These are phyloP conservation scores for Leptobrachium leishanense DNA, from an alignment of 2,113 vertebrate species.

Conservation along the genomic window DNA sequence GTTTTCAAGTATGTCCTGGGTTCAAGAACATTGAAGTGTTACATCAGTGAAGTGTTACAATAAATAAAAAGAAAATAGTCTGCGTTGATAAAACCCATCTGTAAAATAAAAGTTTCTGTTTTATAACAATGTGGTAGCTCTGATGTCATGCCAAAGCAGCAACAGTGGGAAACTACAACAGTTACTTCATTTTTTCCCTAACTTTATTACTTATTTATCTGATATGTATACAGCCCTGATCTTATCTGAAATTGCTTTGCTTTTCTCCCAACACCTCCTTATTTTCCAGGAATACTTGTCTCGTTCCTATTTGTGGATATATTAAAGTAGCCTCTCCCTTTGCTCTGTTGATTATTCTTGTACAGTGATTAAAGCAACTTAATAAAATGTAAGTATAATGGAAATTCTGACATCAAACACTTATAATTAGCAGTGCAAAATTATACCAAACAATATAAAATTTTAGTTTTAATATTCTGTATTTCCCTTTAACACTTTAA, in stretches of 20 bases:
- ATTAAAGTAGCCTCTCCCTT: constrained; percentile 35
- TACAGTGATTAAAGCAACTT: constrained; percentile 10
- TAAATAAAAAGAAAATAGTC: constrained; percentile 44
- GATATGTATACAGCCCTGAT: constrained; percentile 40
- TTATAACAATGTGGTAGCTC: constrained; percentile 45
- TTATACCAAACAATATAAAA: no score
- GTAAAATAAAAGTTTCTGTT: constrained; percentile 43
- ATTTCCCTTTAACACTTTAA: no score
- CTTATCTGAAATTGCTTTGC: constrained; percentile 37
- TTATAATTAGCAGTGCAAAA: no score
- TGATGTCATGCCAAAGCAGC: constrained; percentile 44
- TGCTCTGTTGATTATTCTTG: constrained; percentile 9
- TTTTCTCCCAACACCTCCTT: constrained; percentile 36
- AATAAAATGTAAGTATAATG: constrained; percentile 24
- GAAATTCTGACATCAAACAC: not conserved
- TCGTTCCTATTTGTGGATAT: constrained; percentile 32
- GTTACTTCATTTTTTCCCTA: constrained; percentile 43
- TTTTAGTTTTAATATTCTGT: no score
- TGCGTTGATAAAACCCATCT: constrained; percentile 46
- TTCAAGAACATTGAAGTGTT: no score
- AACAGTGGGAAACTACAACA: constrained; percentile 37
- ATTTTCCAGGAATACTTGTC: constrained; percentile 34
- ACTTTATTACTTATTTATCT: constrained; percentile 40
- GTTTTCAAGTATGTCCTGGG: no score
- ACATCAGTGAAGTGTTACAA: no score